Percentiles rank a stretch among this genome's conserved stretches.
Evolutionary conservation across 2,113 vertebrate genomes (phyloP).

Genomic region (Hypanus sabinus): DNA sequence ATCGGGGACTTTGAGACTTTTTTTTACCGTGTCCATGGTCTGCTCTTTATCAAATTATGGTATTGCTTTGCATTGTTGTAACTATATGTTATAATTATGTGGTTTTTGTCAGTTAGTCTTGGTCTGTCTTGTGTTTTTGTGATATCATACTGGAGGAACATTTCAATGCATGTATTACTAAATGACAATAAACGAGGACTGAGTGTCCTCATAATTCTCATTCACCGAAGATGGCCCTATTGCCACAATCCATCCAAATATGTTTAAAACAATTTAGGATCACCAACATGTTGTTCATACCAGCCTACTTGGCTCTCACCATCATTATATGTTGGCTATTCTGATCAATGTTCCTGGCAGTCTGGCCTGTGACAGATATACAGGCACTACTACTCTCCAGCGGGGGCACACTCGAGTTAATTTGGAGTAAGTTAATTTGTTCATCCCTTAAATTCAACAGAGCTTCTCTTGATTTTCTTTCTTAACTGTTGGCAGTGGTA

Average conservation of each 20-base stretch:
- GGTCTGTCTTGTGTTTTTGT: no score
- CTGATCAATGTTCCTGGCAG: background rate
- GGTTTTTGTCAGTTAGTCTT: no score
- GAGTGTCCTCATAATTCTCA: no score
- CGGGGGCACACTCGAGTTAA: no score
- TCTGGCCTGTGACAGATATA: background rate
- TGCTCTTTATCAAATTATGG: no score
- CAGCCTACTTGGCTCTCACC: background rate
- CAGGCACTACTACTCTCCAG: background rate
- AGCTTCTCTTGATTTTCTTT: background rate
- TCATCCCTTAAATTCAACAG: background rate
- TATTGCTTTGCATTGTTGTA: no score
- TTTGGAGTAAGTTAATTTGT: background rate
- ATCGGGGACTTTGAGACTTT: no score
- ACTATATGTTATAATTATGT: no score
- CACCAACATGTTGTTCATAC: background rate
- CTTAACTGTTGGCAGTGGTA: background rate
- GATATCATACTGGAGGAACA: no score
- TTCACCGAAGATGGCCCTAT: background rate
- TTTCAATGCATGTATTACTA: no score
- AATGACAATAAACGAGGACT: no score
- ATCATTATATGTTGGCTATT: background rate
- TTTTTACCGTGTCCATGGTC: no score
- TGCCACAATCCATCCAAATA: background rate
- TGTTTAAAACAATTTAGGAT: background rate